Evolutionary conservation across 2,113 vertebrate genomes (phyloP).

Genomic region (Pangasianodon gigas): DNA sequence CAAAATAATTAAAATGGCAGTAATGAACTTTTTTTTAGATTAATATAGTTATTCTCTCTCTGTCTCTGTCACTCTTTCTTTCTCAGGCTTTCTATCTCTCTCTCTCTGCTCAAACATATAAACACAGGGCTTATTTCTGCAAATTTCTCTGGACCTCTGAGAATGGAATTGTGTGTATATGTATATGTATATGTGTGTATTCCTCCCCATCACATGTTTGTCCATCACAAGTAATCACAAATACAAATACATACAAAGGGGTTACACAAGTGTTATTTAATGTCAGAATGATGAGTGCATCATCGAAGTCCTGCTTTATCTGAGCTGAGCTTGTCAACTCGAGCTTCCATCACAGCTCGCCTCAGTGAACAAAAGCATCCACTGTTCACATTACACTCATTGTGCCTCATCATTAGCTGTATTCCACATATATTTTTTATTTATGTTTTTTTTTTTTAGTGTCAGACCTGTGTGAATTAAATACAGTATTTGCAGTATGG

Average conservation of each 20-base stretch:
- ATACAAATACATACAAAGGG: conserved; percentile 56
- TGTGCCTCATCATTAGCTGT: conserved; percentile 25
- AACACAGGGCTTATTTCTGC: neutral
- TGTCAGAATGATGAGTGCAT: conserved; percentile 64
- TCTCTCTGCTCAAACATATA: neutral
- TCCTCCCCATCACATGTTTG: neutral
- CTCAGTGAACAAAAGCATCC: conserved; percentile 43
- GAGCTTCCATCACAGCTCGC: conserved; percentile 57
- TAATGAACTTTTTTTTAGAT: conserved; percentile 50
- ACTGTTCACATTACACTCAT: conserved; percentile 51
- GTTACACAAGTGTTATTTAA: conserved; percentile 70
- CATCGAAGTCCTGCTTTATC: conserved; percentile 58
- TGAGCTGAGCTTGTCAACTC: conserved; percentile 66
- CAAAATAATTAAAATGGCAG: conserved; percentile 51
- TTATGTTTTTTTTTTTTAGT: neutral
- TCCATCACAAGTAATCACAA: conserved; percentile 17
- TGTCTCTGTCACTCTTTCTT: conserved; percentile 15
- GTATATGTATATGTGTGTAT: neutral
- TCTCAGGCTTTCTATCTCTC: conserved; percentile 2
- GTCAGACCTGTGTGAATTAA: conserved; percentile 10
- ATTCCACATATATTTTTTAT: neutral
- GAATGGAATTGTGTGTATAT: neutral
- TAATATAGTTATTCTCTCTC: conserved; percentile 35
- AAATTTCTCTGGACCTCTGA: neutral
- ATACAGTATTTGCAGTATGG: neutral